These are phyloP conservation scores for Campylomormyrus tamandua DNA, from an alignment of 2,113 vertebrate species.

Conservation along the genomic window DNA sequence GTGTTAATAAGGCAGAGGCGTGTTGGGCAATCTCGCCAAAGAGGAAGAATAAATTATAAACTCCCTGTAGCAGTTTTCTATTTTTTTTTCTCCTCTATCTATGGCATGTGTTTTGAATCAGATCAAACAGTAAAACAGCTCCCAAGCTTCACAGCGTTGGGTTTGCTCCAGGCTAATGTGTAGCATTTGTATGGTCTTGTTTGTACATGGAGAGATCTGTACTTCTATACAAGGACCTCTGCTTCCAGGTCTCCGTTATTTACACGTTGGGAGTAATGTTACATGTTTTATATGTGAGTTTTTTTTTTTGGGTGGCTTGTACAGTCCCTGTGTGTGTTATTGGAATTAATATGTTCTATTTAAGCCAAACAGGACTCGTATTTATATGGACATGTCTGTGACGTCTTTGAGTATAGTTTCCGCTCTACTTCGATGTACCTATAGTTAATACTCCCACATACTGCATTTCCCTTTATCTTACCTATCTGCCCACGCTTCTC, in stretches of 20 bases:
- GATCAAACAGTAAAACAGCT: background rate
- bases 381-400: background rate
- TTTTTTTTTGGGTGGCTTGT: background rate
- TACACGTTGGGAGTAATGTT: background rate
- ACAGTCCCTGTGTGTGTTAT: background rate
- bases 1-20: background rate
- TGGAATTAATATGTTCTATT: background rate
- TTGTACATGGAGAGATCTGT: too few relatives aligned
- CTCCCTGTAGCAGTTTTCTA: background rate
- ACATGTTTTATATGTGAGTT: background rate
- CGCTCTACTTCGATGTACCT: background rate
- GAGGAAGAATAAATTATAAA: background rate
- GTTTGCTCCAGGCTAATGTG: background rate
- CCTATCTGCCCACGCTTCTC: background rate
- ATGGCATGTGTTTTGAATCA: background rate
- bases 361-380: background rate
- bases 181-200: background rate
- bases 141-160: background rate
- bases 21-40: background rate
- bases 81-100: background rate
- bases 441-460: background rate
- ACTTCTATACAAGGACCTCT: background rate
- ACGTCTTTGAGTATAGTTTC: background rate
- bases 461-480: background rate
- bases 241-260: background rate